phyloP scores from a whole-genome alignment of 2,113 vertebrate genomes.

The Pangasianodon gigas region DNA sequence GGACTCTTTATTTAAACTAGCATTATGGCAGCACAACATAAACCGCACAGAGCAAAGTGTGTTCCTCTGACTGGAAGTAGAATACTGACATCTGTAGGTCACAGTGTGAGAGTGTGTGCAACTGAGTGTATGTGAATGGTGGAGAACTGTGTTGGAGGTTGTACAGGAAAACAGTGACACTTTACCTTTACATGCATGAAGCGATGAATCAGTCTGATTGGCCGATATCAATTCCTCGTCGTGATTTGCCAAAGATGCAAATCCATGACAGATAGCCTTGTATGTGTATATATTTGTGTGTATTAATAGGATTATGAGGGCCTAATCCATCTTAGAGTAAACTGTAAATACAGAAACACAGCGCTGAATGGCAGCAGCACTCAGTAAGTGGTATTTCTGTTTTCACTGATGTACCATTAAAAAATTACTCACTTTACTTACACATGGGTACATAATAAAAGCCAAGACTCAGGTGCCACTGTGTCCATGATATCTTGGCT shows the following conservation, averaged over 20 bases:
- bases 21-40: neutral
- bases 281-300: neutral
- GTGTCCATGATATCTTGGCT: neutral
- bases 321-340: neutral
- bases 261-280: neutral
- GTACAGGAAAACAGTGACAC: neutral
- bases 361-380: neutral
- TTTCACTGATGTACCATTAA: neutral
- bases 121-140: neutral
- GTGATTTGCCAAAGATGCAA: neutral
- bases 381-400: neutral
- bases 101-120: neutral
- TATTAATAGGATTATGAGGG: neutral
- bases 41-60: neutral
- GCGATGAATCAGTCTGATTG: neutral
- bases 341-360: neutral
- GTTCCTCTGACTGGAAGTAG: neutral
- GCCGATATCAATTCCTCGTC: neutral
- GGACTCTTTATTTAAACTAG: neutral
- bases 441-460: neutral
- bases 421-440: neutral
- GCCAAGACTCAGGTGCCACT: no score
- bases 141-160: neutral
- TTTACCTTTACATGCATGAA: neutral
- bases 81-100: constrained; percentile 15